These are phyloP conservation scores for Patiria miniata DNA, from an alignment of 35 echinoderm and acorn worm genomes.

Conservation along the genomic window DNA sequence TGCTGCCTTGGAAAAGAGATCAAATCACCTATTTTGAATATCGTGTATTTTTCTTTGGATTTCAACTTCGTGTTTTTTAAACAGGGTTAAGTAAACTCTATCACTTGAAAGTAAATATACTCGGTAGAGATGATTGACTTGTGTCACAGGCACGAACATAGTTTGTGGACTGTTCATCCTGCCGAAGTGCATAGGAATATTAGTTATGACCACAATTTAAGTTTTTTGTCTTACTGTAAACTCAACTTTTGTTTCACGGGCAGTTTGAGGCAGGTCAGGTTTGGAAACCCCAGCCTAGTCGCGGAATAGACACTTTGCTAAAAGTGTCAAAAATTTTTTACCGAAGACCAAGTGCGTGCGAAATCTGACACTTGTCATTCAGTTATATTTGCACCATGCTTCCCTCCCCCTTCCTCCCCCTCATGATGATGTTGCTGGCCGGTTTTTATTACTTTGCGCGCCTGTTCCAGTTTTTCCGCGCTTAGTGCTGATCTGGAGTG, in stretches of 20 bases:
- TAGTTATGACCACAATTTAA: too few species aligned
- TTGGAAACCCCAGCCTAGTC: not conserved
- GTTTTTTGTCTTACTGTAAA: too few species aligned
- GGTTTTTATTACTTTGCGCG: not conserved
- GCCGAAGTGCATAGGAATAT: too few species aligned
- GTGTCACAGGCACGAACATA: too few species aligned
- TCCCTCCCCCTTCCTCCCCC: not conserved
- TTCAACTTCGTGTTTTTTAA: too few species aligned
- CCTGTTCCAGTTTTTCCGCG: not conserved
- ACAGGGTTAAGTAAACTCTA: too few species aligned
- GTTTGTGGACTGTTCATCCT: too few species aligned
- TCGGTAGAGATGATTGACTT: too few species aligned
- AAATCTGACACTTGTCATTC: slow-evolving; percentile 25
- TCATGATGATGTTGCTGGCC: not conserved
- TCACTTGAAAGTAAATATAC: too few species aligned
- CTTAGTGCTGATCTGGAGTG: not conserved
- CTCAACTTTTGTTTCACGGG: not conserved
- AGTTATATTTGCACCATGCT: not conserved
- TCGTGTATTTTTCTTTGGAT: too few species aligned
- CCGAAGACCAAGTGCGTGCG: not conserved
- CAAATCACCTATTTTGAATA: too few species aligned
- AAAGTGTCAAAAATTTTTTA: not conserved
- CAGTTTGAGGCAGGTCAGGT: not conserved
- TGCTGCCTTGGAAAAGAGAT: too few species aligned
- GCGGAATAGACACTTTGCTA: not conserved